phyloP scores from a whole-genome alignment of 2,888 invertebrate species.

The Lamellibrachia satsuma region DNA sequence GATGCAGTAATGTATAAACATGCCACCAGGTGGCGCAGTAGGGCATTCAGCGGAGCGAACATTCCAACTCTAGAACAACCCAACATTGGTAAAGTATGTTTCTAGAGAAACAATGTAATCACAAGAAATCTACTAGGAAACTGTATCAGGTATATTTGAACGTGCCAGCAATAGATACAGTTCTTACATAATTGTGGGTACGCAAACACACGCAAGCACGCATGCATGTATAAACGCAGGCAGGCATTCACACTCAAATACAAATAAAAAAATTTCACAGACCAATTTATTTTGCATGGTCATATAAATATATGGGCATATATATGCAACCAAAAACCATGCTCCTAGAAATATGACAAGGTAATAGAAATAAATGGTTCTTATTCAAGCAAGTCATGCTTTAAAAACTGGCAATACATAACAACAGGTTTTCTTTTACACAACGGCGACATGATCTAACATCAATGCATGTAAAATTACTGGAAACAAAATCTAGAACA shows the following conservation, averaged over 20 bases:
- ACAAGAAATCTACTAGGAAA: neutral
- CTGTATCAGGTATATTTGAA: neutral
- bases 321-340: neutral
- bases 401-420: neutral
- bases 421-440: neutral
- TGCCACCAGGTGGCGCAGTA: neutral
- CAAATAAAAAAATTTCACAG: neutral
- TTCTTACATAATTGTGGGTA: neutral
- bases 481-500: neutral
- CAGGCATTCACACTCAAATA: neutral
- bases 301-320: neutral
- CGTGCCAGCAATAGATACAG: neutral
- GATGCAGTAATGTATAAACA: conserved; percentile 9
- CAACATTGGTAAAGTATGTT: neutral
- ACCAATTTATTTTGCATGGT: neutral
- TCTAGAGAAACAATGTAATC: neutral
- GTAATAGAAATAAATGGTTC: neutral
- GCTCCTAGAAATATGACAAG: neutral
- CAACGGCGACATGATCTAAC: neutral
- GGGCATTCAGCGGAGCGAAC: neutral
- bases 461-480: neutral
- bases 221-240: neutral
- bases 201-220: neutral
- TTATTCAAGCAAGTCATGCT: neutral
- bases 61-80: neutral